A percentile compares a stretch with the other conserved stretches of the same genome.
Evolutionary conservation across 2,888 invertebrate genomes (phyloP).

Genomic region (Polyommatus icarus): DNA sequence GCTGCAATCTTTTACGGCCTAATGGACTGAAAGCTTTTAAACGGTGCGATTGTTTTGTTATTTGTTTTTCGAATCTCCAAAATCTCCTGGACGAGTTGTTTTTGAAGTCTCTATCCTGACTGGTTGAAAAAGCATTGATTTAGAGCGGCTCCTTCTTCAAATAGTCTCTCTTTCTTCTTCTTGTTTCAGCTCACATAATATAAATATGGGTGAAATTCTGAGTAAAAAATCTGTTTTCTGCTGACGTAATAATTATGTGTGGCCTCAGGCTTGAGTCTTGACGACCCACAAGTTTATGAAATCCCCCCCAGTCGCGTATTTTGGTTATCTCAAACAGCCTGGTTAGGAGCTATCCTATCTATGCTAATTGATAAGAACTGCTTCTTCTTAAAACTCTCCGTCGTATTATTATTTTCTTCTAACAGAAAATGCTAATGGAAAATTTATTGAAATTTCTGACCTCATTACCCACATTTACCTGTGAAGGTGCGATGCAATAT

Average conservation of each 20-base stretch:
- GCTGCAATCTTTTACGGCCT: constrained; percentile 22
- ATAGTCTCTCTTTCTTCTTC: no score
- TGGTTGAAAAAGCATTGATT: neutral
- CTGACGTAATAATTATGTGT: no score
- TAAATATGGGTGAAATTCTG: no score
- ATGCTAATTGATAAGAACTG: neutral
- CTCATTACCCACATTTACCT: constrained; percentile 3
- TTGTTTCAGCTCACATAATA: no score
- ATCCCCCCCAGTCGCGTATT: no score
- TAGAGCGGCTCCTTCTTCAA: no score
- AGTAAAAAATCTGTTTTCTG: no score
- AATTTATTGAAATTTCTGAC: neutral
- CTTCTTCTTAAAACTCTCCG: neutral
- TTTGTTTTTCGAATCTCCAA: neutral
- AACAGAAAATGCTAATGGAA: neutral
- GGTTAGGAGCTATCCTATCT: no score
- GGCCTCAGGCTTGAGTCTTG: no score
- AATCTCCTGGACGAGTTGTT: neutral
- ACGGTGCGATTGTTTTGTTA: constrained; percentile 1
- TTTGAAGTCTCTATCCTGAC: neutral
- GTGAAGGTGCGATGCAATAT: constrained; percentile 4
- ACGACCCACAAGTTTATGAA: no score
- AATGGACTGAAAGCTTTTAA: constrained; percentile 20
- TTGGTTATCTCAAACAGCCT: no score
- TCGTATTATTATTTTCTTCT: neutral